These are phyloP conservation scores for Drosophila maculinotata DNA, from an alignment of 2,888 invertebrate genomes.

Conservation along the genomic window DNA sequence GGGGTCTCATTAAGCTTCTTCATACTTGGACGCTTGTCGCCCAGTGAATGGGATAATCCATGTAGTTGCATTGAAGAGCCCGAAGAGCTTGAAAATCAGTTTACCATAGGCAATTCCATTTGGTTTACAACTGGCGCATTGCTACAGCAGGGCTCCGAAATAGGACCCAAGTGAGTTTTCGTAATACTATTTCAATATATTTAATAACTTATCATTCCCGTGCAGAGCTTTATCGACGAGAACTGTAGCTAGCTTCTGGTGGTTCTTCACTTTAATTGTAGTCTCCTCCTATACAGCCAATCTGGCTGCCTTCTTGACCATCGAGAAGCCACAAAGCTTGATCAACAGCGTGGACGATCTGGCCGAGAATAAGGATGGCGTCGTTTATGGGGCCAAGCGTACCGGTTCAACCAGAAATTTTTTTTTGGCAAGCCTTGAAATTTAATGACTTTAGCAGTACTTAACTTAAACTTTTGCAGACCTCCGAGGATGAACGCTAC, in stretches of 20 bases:
- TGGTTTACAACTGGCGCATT: slow-evolving; percentile 96
- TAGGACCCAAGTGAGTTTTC: slow-evolving; percentile 91
- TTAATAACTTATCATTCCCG: background rate
- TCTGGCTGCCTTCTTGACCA: slow-evolving; percentile 94
- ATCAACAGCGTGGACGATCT: slow-evolving; percentile 93
- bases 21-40: slow-evolving; percentile 91
- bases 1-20: slow-evolving; percentile 92
- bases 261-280: slow-evolving; percentile 93
- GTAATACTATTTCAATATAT: background rate
- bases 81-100: slow-evolving; percentile 92
- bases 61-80: slow-evolving; percentile 94
- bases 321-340: slow-evolving; percentile 90
- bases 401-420: slow-evolving; percentile 95
- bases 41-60: slow-evolving; percentile 95
- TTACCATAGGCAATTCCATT: slow-evolving; percentile 92
- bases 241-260: slow-evolving; percentile 94
- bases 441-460: no score
- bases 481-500: slow-evolving; percentile 90
- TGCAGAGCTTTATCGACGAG: slow-evolving; percentile 93
- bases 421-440: slow-evolving; percentile 89
- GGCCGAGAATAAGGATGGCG: slow-evolving; percentile 90
- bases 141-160: slow-evolving; percentile 94
- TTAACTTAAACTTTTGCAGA: slow-evolving; percentile 84
- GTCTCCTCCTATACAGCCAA: slow-evolving; percentile 95
- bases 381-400: slow-evolving; percentile 93